phyloP scores from a whole-genome alignment of 2,113 vertebrate species.

The Notarius quadriscutis region DNA sequence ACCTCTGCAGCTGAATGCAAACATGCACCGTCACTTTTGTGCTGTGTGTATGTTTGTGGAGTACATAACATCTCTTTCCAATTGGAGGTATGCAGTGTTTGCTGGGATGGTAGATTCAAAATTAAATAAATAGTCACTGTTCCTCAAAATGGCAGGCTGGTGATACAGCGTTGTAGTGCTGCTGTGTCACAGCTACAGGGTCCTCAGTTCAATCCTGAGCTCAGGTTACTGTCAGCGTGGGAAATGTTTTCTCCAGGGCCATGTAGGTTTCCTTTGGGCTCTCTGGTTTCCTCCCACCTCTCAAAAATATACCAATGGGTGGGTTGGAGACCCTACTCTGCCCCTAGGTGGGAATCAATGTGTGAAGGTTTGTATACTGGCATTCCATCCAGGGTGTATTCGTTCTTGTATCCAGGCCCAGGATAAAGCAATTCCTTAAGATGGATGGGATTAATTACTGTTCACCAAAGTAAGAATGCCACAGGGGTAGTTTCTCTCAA shows the following conservation, averaged over 20 bases:
- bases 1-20: not conserved
- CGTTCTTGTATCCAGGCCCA: not conserved
- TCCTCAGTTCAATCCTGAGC: not conserved
- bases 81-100: not conserved
- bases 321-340: not conserved
- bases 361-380: not conserved
- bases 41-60: not conserved
- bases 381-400: not conserved
- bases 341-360: not conserved
- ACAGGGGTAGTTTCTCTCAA: not conserved
- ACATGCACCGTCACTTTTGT: not conserved
- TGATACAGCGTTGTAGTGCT: not conserved
- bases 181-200: not conserved
- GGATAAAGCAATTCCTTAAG: not conserved
- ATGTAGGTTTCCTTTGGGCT: not conserved
- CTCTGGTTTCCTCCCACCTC: not conserved
- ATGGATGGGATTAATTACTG: slow-evolving; percentile 13
- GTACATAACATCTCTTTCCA: not conserved
- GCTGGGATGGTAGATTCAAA: not conserved
- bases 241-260: not conserved
- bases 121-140: not conserved
- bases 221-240: not conserved
- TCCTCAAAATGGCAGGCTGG: not conserved
- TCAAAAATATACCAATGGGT: not conserved
- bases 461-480: not conserved